phyloP scores from a whole-genome alignment of 2,113 vertebrate species.

The Halcyon senegalensis region DNA sequence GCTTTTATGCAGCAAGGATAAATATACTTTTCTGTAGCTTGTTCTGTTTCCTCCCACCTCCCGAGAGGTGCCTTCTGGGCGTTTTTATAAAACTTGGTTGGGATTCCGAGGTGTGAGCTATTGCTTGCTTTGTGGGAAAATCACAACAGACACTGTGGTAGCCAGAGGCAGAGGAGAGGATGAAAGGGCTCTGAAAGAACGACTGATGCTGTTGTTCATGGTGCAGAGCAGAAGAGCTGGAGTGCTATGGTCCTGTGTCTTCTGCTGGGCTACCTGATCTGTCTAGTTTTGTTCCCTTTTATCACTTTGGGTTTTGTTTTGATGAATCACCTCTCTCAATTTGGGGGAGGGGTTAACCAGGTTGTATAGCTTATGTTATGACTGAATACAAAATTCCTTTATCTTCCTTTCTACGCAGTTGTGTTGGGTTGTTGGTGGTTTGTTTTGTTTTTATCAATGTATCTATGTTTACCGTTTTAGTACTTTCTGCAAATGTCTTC shows the following conservation, averaged over 20 bases:
- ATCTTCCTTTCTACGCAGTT: neutral
- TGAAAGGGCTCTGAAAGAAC: neutral
- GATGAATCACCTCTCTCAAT: neutral
- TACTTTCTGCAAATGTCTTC: neutral
- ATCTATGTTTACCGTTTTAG: neutral
- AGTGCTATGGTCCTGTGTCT: fast-evolving
- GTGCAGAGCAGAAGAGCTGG: neutral
- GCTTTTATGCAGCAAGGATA: neutral
- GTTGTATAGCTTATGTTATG: neutral
- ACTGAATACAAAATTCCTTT: neutral
- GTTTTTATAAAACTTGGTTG: neutral
- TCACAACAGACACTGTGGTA: neutral
- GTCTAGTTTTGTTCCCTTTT: neutral
- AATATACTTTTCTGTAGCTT: neutral
- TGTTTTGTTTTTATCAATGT: neutral
- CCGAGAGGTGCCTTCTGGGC: neutral
- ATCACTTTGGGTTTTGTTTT: neutral
- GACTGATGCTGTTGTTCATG: neutral
- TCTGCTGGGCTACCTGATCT: neutral
- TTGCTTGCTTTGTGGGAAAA: neutral
- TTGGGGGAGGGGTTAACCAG: neutral
- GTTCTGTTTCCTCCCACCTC: neutral
- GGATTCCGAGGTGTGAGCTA: neutral
- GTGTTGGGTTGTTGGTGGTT: neutral
- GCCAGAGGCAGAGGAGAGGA: slow-evolving; percentile 20